Percentiles rank a stretch among this genome's conserved stretches.
Evolutionary conservation across 1,140 invertebrate genomes (phyloP).

Genomic region (Streblospio benedicti): DNA sequence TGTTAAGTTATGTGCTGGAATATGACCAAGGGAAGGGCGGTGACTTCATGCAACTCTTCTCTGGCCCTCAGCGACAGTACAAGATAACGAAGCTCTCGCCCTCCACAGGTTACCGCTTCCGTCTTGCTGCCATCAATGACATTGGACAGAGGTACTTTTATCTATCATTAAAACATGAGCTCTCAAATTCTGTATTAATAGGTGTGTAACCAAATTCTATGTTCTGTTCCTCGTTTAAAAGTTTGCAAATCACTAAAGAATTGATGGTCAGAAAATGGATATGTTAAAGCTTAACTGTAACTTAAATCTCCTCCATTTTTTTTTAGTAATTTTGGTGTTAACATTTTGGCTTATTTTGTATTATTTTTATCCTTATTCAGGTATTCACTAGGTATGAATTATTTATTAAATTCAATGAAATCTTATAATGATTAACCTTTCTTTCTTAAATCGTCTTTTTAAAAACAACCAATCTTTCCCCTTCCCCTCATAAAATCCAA

Average conservation of each 20-base stretch:
- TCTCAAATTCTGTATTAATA: neutral
- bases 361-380: too few relatives aligned
- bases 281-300: too few relatives aligned
- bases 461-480: too few relatives aligned
- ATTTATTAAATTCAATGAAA: too few relatives aligned
- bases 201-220: neutral
- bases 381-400: too few relatives aligned
- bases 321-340: too few relatives aligned
- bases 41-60: constrained; percentile 61
- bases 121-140: constrained; percentile 72
- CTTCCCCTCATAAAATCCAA: too few relatives aligned
- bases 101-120: constrained; percentile 68
- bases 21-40: constrained; percentile 56
- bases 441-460: too few relatives aligned
- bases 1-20: constrained; percentile 69
- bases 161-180: neutral
- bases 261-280: neutral
- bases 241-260: neutral
- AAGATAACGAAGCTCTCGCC: constrained; percentile 62
- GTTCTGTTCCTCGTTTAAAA: neutral
- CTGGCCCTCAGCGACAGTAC: constrained; percentile 61
- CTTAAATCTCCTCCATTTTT: too few relatives aligned
- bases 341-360: too few relatives aligned
- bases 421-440: too few relatives aligned
- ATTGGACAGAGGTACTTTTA: constrained; percentile 56